Percentiles rank a stretch among this genome's conserved stretches.
Evolutionary conservation across 2,113 vertebrate genomes (phyloP).

Genomic region (Sporophila hypoxantha): DNA sequence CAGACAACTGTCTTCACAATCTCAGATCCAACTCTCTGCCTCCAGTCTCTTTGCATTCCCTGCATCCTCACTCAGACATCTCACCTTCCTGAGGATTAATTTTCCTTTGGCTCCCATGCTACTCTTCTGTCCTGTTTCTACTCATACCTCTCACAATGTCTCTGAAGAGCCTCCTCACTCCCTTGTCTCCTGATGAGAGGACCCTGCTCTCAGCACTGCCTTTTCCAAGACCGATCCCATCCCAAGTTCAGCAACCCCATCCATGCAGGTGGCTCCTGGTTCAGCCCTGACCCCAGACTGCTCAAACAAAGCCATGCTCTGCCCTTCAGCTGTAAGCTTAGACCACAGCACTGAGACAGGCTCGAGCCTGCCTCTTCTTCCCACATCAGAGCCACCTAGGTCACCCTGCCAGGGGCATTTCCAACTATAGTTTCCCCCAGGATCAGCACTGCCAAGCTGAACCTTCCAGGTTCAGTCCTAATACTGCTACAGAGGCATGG

Average conservation of each 20-base stretch:
- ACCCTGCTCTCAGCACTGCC: not conserved
- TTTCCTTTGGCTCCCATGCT: not conserved
- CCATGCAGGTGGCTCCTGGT: not conserved
- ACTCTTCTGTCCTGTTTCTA: not conserved
- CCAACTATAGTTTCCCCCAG: not conserved
- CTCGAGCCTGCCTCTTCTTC: not conserved
- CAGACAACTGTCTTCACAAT: not conserved
- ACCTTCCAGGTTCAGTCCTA: not conserved
- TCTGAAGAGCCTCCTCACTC: not conserved
- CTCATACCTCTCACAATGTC: not conserved
- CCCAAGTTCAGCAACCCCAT: not conserved
- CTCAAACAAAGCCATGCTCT: not conserved
- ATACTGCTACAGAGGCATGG: rapidly evolving
- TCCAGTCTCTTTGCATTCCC: not conserved
- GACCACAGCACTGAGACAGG: not conserved
- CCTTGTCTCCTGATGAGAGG: not conserved
- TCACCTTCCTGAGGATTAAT: not conserved
- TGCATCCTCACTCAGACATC: not conserved
- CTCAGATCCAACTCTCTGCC: not conserved
- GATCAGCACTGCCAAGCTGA: not conserved
- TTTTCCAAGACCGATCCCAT: not conserved
- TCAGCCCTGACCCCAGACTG: not conserved
- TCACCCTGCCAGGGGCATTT: not conserved
- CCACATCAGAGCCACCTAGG: not conserved
- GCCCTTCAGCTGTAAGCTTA: not conserved